These are phyloP conservation scores for Pseudomyrmex flavicornis DNA, from an alignment of 1,140 invertebrate genomes.

Conservation along the genomic window DNA sequence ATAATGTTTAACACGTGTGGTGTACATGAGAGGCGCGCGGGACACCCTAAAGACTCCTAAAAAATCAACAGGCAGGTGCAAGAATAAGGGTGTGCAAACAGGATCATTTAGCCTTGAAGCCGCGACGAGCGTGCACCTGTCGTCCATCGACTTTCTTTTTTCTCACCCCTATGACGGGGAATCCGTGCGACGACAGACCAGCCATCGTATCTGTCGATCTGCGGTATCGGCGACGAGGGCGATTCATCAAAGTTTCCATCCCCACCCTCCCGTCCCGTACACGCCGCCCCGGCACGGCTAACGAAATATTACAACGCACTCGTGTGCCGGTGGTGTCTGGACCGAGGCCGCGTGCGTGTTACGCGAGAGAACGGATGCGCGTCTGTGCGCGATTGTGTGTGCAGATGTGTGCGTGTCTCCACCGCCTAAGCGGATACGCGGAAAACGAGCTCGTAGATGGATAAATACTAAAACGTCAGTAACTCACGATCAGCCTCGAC, in stretches of 20 bases:
- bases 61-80: constrained; percentile 59
- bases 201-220: constrained; percentile 81
- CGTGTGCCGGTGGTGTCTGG: constrained; percentile 29
- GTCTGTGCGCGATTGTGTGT: constrained; percentile 53
- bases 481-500: constrained; percentile 82
- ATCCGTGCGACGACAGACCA: constrained; percentile 73
- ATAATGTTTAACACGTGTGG: background rate
- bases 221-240: constrained; percentile 79
- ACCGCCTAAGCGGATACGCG: constrained; percentile 78
- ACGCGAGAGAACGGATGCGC: constrained; percentile 54
- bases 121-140: constrained; percentile 68
- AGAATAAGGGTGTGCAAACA: constrained; percentile 65
- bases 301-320: constrained; percentile 78
- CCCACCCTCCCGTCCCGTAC: constrained; percentile 68
- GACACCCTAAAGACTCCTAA: constrained; percentile 34
- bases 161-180: constrained; percentile 70
- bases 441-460: constrained; percentile 80
- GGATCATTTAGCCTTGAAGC: constrained; percentile 71
- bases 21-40: background rate
- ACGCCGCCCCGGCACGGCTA: constrained; percentile 65
- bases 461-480: constrained; percentile 83
- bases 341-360: constrained; percentile 43
- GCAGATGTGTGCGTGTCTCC: constrained; percentile 71
- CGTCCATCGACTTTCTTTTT: constrained; percentile 71
- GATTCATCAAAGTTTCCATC: constrained; percentile 79